Evolutionary conservation across 2,888 invertebrate species (phyloP).

Genomic region (Euplagia quadripunctaria): DNA sequence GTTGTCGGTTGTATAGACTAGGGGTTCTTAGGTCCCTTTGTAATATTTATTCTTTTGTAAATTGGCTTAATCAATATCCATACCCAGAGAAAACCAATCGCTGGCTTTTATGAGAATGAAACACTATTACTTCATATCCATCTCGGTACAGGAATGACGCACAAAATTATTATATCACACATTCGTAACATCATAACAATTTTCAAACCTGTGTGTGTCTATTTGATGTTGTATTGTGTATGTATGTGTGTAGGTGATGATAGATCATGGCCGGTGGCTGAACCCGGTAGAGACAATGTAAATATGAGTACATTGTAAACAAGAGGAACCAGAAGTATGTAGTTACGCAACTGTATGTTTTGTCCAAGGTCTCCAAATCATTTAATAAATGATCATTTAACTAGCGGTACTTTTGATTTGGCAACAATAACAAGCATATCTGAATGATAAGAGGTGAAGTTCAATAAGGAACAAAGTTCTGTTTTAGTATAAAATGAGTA

Average conservation of each 20-base stretch:
- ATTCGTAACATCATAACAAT: conserved; percentile 12
- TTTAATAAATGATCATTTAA: conserved; percentile 33
- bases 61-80: conserved; percentile 16
- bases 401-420: conserved; percentile 30
- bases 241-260: conserved; percentile 61
- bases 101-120: conserved; percentile 27
- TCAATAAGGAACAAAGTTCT: background rate
- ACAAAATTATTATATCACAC: conserved; percentile 21
- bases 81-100: conserved; percentile 9
- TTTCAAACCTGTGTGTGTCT: conserved; percentile 7
- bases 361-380: conserved; percentile 63
- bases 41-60: background rate
- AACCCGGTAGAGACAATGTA: conserved; percentile 69
- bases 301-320: conserved; percentile 62
- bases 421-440: conserved; percentile 17
- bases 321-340: conserved; percentile 70
- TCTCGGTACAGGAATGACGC: conserved; percentile 24
- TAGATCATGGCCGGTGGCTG: conserved; percentile 74
- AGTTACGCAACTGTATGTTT: conserved; percentile 60
- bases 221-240: conserved; percentile 28
- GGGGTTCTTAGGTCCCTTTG: background rate
- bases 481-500: background rate
- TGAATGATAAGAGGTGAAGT: conserved; percentile 11
- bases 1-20: too few species aligned
- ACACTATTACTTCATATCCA: conserved; percentile 29